These are phyloP conservation scores for Alces alces DNA, from an alignment of 2,113 vertebrate species.

Conservation along the genomic window DNA sequence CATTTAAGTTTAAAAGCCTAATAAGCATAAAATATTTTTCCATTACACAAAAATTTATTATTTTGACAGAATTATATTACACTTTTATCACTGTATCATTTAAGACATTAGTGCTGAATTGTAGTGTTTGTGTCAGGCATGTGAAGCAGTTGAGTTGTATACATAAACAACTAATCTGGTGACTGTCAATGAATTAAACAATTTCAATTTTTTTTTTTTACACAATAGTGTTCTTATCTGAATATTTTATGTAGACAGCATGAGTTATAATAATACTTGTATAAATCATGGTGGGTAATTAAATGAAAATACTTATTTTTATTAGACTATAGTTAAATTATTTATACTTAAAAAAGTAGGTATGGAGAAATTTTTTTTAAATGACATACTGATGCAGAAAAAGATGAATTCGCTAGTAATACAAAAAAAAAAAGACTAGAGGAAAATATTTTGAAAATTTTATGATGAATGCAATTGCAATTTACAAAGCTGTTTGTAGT, in stretches of 20 bases:
- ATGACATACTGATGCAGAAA: background rate
- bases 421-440: background rate
- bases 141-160: background rate
- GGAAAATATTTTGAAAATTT: background rate
- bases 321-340: background rate
- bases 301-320: slow-evolving; percentile 10
- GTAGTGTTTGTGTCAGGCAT: background rate
- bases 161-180: background rate
- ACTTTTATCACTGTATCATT: background rate
- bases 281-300: background rate
- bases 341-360: background rate
- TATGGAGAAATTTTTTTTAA: background rate
- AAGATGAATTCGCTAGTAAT: background rate
- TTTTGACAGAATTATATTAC: background rate
- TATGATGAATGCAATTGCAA: background rate
- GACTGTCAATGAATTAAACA: background rate
- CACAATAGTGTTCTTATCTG: background rate
- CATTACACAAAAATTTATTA: background rate
- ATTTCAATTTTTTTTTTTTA: background rate
- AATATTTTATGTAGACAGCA: background rate
- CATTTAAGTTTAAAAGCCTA: background rate
- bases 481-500: background rate
- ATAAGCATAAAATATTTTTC: background rate
- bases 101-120: background rate
- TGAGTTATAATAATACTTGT: background rate